A percentile compares a stretch with the other conserved stretches of the same genome.
Conservation (phyloP, 2,888 invertebrate genomes). For the Sarcophaga rosellei region DNA sequence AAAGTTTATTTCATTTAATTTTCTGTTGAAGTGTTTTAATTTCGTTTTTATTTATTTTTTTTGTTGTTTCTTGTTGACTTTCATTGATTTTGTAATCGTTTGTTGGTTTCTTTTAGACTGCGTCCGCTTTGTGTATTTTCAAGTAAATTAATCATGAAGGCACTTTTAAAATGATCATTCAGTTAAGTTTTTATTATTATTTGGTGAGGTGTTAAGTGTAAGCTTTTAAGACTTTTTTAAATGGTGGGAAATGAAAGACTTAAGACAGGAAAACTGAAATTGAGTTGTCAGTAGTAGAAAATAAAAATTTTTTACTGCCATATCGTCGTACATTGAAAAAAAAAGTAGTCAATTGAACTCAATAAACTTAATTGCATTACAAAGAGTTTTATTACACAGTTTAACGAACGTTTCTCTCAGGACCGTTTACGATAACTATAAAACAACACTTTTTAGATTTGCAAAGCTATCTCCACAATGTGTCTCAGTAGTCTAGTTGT, state of each 20-base stretch:
- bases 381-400: too few species aligned
- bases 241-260: slow-evolving; percentile 37
- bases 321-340: too few species aligned
- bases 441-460: too few species aligned
- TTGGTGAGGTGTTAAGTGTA: too few species aligned
- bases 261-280: slow-evolving; percentile 12
- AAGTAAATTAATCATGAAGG: slow-evolving; percentile 30
- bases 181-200: slow-evolving; percentile 2
- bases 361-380: too few species aligned
- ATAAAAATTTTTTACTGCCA: too few species aligned
- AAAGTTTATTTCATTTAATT: slow-evolving; percentile 17
- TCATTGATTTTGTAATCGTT: slow-evolving; percentile 58
- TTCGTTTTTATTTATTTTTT: slow-evolving; percentile 11
- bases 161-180: neutral
- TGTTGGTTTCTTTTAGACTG: neutral
- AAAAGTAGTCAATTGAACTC: too few species aligned
- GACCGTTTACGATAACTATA: too few species aligned
- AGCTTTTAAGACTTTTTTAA: neutral
- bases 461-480: too few species aligned
- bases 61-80: slow-evolving; percentile 24
- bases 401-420: too few species aligned
- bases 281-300: too few species aligned
- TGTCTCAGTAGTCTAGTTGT: too few species aligned
- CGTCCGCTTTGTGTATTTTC: neutral
- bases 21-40: slow-evolving; percentile 41